These are phyloP conservation scores for Lycophotia porphyrea DNA, from an alignment of 2,888 invertebrate genomes.

Conservation along the genomic window DNA sequence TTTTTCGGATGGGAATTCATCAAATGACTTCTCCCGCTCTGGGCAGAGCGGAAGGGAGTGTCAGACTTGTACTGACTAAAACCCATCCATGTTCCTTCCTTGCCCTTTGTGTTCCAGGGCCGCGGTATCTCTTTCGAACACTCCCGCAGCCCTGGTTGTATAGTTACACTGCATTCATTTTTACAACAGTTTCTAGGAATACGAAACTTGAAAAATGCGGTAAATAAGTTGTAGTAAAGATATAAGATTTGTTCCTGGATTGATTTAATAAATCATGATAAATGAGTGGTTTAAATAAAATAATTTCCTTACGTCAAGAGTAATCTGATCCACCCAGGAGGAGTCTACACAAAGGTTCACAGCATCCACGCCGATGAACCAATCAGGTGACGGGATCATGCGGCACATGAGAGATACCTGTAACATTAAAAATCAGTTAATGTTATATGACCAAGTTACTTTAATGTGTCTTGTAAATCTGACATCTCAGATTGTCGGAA, in stretches of 20 bases:
- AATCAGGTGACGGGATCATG: slow-evolving; percentile 92
- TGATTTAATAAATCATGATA: not conserved
- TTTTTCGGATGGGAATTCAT: too few species aligned
- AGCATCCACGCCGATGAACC: slow-evolving; percentile 92
- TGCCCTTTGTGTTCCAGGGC: too few species aligned
- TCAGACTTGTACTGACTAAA: too few species aligned
- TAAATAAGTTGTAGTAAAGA: too few species aligned
- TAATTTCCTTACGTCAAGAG: slow-evolving; percentile 85
- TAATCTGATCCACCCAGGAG: slow-evolving; percentile 89
- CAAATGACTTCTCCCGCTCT: too few species aligned
- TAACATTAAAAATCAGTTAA: slow-evolving; percentile 42
- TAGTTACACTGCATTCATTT: too few species aligned
- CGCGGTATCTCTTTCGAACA: too few species aligned
- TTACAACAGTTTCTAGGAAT: not conserved
- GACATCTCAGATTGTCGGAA: not conserved
- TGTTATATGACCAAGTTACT: too few species aligned
- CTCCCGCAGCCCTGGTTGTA: too few species aligned
- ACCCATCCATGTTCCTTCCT: too few species aligned
- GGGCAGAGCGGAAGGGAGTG: too few species aligned
- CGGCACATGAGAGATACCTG: slow-evolving; percentile 91
- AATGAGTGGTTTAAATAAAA: not conserved
- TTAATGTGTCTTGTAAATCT: not conserved
- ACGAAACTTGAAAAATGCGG: not conserved
- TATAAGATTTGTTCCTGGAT: not conserved
- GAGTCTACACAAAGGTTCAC: slow-evolving; percentile 90